Evolutionary conservation across 1,140 invertebrate species (phyloP), one percentile per base, ranked within the genome.

Genomic region (Drosophila baimaii): DNA sequence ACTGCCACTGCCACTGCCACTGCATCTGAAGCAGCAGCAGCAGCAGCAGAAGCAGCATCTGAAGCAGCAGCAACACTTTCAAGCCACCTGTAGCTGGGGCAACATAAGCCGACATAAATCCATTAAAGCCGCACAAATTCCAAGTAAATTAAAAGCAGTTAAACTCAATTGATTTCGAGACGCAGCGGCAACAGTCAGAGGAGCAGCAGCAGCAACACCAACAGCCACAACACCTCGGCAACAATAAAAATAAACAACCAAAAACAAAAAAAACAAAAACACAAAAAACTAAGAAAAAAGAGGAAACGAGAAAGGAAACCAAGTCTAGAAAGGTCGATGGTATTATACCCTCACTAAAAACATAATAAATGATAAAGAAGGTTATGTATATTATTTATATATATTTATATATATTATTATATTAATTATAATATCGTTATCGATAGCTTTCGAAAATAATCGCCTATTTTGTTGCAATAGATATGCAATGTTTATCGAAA

Each of bases 71-170:
- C 58, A 64, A 51, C 51, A 59, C 3, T 31, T 59, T 56, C 51
- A 29, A 58, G 13, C 39, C 61, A 75, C 74, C 73, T 70, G 63
- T 69, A 77, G 43, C 49, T 43, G 49, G 52, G 57, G 51, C 71
- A 80, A 58, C 62, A 82, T 86, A 86, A 86, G 82, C 83, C 72
- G 83, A 86, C 83, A 86, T 88, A 88, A 86, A 86, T 86, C 83
- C 83, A 84, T 84, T 84, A 84, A 84, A 84, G 81, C 81, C 73
- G 81, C 83, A 82, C 83, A 86, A 86, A 86, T 86, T 86, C 84
- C 83, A 83, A 86, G 68, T 86, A 86, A 86, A 86, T 86, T 86
- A 86, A 86, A 86, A 86, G 83, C 83, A 86, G 84, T 86, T 86
- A 86, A 86, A 86, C 83, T 88, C 83, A 86, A 86, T 86, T 86